phyloP scores from a whole-genome alignment of 2,113 vertebrate genomes.

The Prionailurus bengalensis region DNA sequence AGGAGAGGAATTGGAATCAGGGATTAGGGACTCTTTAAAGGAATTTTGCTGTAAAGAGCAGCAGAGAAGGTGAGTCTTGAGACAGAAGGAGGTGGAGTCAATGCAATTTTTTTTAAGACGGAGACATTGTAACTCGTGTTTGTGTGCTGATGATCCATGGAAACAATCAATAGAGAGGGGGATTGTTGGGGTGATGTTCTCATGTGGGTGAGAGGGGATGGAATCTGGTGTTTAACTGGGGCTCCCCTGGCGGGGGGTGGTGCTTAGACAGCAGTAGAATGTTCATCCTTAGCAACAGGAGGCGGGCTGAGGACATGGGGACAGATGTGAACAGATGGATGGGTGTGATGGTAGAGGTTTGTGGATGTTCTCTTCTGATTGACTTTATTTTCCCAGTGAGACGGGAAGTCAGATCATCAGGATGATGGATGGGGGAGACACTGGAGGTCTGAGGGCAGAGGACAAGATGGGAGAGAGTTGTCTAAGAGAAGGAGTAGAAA shows the following conservation, averaged over 20 bases:
- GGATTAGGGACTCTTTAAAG: not conserved
- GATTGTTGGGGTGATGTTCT: not conserved
- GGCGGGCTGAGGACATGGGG: not conserved
- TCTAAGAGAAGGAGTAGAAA: not conserved
- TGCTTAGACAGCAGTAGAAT: not conserved
- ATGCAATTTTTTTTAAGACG: not conserved
- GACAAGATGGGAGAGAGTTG: not conserved
- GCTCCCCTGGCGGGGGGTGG: not conserved
- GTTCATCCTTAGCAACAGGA: not conserved
- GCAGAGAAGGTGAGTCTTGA: not conserved
- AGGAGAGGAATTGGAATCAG: not conserved
- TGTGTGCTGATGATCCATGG: not conserved
- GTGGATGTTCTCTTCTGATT: not conserved
- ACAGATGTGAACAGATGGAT: not conserved
- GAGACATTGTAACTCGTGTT: not conserved
- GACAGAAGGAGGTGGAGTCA: not conserved
- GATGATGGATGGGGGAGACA: not conserved
- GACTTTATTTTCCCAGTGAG: conserved; percentile 4
- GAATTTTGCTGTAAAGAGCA: not conserved
- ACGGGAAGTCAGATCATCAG: not conserved
- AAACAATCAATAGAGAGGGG: not conserved
- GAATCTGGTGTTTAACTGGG: not conserved
- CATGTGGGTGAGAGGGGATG: not conserved
- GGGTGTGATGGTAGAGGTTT: not conserved
- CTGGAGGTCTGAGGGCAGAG: not conserved